Evolutionary conservation across 2,113 vertebrate species (phyloP).

Genomic region (Nipponia nippon): DNA sequence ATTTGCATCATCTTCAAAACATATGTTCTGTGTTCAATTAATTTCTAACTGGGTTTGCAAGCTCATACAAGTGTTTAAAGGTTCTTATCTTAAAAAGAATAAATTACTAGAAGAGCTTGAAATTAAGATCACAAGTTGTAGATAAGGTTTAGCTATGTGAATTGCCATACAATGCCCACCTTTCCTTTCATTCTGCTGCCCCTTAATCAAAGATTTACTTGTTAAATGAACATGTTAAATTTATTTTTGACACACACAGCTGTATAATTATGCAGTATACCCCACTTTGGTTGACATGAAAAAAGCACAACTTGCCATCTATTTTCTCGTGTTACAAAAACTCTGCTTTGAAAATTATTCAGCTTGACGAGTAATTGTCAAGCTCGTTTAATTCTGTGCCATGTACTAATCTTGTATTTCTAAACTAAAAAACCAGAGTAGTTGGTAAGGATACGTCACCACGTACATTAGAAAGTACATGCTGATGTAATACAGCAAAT

Average conservation of each 20-base stretch:
- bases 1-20: neutral
- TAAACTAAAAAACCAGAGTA: neutral
- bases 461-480: rapidly evolving
- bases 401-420: neutral
- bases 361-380: neutral
- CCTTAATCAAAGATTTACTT: neutral
- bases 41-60: neutral
- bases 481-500: neutral
- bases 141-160: neutral
- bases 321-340: neutral
- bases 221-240: neutral
- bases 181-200: neutral
- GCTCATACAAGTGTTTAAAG: neutral
- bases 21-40: neutral
- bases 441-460: neutral
- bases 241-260: neutral
- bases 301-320: neutral
- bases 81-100: neutral
- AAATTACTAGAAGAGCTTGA: neutral
- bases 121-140: neutral
- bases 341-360: neutral
- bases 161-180: neutral
- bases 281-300: neutral
- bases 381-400: neutral
- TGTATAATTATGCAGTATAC: neutral